Evolutionary conservation across 1,140 invertebrate genomes (phyloP).

Genomic region (Caenorhabditis latens): DNA sequence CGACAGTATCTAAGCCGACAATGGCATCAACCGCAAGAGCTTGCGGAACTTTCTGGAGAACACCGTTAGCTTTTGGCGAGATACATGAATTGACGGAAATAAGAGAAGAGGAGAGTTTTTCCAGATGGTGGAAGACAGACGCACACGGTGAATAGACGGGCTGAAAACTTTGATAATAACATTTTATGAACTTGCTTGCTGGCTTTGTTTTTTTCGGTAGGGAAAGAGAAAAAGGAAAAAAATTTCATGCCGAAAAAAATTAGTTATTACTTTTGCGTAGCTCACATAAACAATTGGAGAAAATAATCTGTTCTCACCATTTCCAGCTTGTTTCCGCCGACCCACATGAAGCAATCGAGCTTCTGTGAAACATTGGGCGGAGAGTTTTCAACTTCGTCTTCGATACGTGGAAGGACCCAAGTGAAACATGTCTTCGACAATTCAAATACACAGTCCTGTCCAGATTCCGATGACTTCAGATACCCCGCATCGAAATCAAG

Average conservation of each 20-base stretch:
- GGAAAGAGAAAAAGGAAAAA: no score
- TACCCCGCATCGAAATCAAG: slow-evolving; percentile 10
- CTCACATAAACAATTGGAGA: no score
- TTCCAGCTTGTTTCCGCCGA: neutral
- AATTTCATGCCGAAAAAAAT: no score
- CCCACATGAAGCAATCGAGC: slow-evolving; percentile 27
- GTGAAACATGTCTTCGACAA: slow-evolving; percentile 8
- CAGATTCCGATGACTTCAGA: slow-evolving; percentile 5
- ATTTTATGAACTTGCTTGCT: neutral
- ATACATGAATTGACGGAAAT: neutral
- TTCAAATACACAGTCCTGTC: slow-evolving; percentile 18
- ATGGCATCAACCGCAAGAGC: slow-evolving; percentile 7
- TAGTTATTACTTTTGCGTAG: no score
- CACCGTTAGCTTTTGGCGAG: neutral
- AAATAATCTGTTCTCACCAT: neutral
- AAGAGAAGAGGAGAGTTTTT: slow-evolving; percentile 17
- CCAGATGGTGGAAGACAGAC: slow-evolving; percentile 15
- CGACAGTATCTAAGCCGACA: slow-evolving; percentile 7
- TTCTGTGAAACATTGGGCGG: slow-evolving; percentile 18
- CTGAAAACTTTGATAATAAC: slow-evolving; percentile 4
- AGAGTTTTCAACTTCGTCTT: neutral
- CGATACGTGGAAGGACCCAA: neutral
- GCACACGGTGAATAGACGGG: slow-evolving; percentile 29
- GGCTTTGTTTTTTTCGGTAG: no score
- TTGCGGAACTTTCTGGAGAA: slow-evolving; percentile 32